Evolutionary conservation across 1,140 invertebrate species (phyloP).

Genomic region (Venturia canescens): DNA sequence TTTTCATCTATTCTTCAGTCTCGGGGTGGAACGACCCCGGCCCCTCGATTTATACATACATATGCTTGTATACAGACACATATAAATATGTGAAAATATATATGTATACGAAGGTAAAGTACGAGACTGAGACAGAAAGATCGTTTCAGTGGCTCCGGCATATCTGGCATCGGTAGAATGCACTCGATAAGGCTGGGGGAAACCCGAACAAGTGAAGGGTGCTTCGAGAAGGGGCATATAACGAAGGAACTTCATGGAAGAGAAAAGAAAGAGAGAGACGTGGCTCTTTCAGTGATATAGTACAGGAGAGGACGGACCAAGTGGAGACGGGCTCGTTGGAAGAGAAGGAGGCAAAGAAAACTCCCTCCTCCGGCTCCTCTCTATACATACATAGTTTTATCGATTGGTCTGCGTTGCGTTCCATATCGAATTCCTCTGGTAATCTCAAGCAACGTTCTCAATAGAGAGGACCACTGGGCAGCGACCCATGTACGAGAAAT

Average conservation of each 20-base stretch:
- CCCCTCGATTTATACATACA: constrained; percentile 19
- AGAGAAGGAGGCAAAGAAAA: constrained; percentile 8
- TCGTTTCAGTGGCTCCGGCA: constrained; percentile 46
- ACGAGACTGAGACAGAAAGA: constrained; percentile 30
- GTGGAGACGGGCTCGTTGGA: constrained; percentile 7
- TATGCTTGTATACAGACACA: background rate
- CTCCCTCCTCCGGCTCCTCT: constrained; percentile 48
- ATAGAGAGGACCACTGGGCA: constrained; percentile 31
- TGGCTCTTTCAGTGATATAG: background rate
- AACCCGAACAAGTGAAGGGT: constrained; percentile 10
- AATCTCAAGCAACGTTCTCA: constrained; percentile 58
- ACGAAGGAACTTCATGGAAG: background rate
- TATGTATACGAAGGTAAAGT: no score
- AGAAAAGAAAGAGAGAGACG: constrained; percentile 21
- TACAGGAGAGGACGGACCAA: constrained; percentile 30
- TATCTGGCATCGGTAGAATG: constrained; percentile 64
- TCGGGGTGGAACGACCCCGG: constrained; percentile 53
- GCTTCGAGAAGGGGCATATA: background rate
- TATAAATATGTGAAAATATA: background rate
- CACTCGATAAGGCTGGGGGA: constrained; percentile 60
- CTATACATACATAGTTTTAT: constrained; percentile 53
- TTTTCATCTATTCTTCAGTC: constrained; percentile 56
- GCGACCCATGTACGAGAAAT: background rate
- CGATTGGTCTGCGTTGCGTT: constrained; percentile 66
- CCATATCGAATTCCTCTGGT: constrained; percentile 63